These are phyloP conservation scores for Arctopsyche grandis DNA, from an alignment of 1,140 invertebrate genomes.

Conservation along the genomic window DNA sequence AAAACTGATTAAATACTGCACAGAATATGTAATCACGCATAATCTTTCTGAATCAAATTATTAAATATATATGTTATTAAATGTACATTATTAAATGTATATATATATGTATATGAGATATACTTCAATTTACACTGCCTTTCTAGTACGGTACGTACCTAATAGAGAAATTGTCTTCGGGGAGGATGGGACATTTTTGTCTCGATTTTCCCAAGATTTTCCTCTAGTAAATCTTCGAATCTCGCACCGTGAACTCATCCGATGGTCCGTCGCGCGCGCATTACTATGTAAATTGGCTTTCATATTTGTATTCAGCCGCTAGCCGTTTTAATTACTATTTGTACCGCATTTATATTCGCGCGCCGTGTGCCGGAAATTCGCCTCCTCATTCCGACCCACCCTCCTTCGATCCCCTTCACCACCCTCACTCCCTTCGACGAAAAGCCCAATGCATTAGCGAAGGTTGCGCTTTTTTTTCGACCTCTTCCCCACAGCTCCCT, in stretches of 20 bases:
- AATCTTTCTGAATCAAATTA: too few species aligned
- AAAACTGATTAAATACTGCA: too few species aligned
- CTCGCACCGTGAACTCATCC: too few species aligned
- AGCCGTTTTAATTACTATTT: conserved; percentile 42
- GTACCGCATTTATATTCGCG: conserved; percentile 39
- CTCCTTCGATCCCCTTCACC: neutral
- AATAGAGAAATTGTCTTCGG: neutral
- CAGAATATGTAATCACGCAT: too few species aligned
- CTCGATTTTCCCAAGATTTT: neutral
- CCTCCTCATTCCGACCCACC: neutral
- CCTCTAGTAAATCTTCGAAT: too few species aligned
- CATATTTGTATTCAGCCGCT: conserved; percentile 36
- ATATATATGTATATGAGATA: too few species aligned
- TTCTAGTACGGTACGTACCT: neutral
- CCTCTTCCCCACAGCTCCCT: neutral
- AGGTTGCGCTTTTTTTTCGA: neutral
- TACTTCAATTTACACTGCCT: too few species aligned
- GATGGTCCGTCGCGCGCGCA: neutral
- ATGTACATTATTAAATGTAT: too few species aligned
- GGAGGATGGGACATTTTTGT: neutral
- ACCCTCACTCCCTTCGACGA: neutral
- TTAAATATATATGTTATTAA: too few species aligned
- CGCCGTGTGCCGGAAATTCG: conserved; percentile 18
- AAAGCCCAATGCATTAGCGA: neutral
- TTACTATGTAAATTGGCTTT: conserved; percentile 40